phyloP scores from a whole-genome alignment of 2,797 vertebrate genomes.

The Margarornis squamiger region DNA sequence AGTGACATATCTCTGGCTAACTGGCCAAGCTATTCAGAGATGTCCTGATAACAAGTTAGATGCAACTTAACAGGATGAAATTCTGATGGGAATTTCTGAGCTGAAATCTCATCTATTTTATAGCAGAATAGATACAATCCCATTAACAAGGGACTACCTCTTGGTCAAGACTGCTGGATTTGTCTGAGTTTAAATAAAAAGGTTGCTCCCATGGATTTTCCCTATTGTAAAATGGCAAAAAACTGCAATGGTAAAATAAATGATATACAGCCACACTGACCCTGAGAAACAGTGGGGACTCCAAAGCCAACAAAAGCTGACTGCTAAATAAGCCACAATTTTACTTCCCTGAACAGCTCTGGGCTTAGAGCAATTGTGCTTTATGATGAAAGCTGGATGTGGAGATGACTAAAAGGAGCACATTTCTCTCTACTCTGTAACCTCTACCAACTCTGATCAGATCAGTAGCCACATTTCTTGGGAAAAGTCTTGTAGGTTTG shows the following conservation, averaged over 20 bases:
- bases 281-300: not conserved
- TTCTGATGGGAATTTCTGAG: not conserved
- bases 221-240: not conserved
- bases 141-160: not conserved
- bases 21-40: not conserved
- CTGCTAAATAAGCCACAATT: not conserved
- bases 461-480: not conserved
- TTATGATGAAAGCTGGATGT: not conserved
- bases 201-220: not conserved
- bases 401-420: not conserved
- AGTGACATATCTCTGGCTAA: not conserved
- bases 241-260: not conserved
- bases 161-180: not conserved
- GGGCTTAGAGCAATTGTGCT: not conserved
- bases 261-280: accelerated
- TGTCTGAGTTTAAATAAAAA: not conserved
- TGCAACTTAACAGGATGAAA: not conserved
- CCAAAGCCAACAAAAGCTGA: not conserved
- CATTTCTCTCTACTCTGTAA: not conserved
- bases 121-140: not conserved
- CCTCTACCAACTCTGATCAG: not conserved
- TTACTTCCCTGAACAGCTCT: not conserved
- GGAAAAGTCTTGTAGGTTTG: not conserved
- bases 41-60: not conserved
- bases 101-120: not conserved